Conservation (phyloP, 2,888 invertebrate species). For the Antitype chi region DNA sequence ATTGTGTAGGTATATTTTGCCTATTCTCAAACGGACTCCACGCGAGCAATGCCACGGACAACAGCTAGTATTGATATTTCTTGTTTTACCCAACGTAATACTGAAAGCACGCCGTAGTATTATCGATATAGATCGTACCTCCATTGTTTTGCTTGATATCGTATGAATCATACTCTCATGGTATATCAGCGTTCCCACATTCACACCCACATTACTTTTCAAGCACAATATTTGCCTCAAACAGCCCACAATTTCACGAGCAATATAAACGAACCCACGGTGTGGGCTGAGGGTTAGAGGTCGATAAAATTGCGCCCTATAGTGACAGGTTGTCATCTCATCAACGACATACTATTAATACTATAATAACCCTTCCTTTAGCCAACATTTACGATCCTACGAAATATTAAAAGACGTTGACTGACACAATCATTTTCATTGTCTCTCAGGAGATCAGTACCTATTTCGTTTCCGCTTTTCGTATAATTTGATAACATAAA, state of each 20-base stretch:
- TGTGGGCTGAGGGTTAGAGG: conserved; percentile 20
- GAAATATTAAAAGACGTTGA: conserved; percentile 14
- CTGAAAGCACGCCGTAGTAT: not conserved
- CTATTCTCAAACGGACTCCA: too few species aligned
- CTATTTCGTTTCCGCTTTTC: not conserved
- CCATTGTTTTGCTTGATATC: not conserved
- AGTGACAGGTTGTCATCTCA: conserved; percentile 45
- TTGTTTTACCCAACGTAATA: not conserved
- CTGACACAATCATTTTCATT: conserved; percentile 1
- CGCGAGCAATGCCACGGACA: too few species aligned
- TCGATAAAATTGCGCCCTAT: conserved; percentile 37
- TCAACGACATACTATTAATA: conserved; percentile 46
- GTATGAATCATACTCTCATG: not conserved
- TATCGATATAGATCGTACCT: not conserved
- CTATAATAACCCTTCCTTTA: conserved; percentile 25
- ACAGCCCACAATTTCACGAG: conserved; percentile 47
- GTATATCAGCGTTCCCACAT: not conserved
- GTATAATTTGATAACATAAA: not conserved
- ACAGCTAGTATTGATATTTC: too few species aligned
- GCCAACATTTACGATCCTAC: conserved; percentile 33
- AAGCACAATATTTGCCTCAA: conserved; percentile 28
- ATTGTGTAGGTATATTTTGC: not conserved
- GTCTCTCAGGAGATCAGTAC: not conserved
- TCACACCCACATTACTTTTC: conserved; percentile 22
- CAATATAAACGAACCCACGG: conserved; percentile 44